phyloP scores from a whole-genome alignment of 2,113 vertebrate genomes.

The Epinephelus fuscoguttatus region DNA sequence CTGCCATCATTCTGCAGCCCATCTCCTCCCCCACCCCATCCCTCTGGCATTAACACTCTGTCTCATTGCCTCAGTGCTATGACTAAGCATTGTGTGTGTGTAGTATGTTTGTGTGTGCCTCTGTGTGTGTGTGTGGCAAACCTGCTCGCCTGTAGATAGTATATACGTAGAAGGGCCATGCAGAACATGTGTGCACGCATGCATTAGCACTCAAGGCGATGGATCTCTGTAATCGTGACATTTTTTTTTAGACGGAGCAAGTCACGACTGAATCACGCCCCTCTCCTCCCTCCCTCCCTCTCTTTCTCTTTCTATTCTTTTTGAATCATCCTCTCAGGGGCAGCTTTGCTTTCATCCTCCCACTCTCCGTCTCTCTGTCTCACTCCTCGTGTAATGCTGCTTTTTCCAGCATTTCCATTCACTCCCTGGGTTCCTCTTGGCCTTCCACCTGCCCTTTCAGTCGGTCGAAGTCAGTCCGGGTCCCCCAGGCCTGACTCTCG shows the following conservation, averaged over 20 bases:
- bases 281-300: conserved; percentile 35
- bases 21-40: conserved; percentile 45
- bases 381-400: conserved; percentile 46
- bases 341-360: conserved; percentile 74
- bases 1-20: conserved; percentile 60
- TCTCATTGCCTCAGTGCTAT: conserved; percentile 71
- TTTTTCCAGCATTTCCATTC: conserved; percentile 58
- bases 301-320: conserved; percentile 62
- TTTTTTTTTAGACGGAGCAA: conserved; percentile 69
- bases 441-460: conserved; percentile 70
- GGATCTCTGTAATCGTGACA: conserved; percentile 71
- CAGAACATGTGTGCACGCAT: conserved; percentile 44
- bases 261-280: conserved; percentile 76
- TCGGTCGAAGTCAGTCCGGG: conserved; percentile 56
- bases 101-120: conserved; percentile 1
- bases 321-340: conserved; percentile 74
- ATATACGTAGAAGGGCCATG: conserved; percentile 18
- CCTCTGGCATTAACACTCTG: conserved; percentile 68
- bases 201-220: conserved; percentile 50
- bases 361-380: conserved; percentile 55
- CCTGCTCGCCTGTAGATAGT: neutral
- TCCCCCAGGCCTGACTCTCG: conserved; percentile 67
- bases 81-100: conserved; percentile 76
- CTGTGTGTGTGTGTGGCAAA: conserved; percentile 16
- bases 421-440: conserved; percentile 62